These are phyloP conservation scores for Sarcophaga caerulescens DNA, from an alignment of 2,888 invertebrate genomes.

Conservation along the genomic window DNA sequence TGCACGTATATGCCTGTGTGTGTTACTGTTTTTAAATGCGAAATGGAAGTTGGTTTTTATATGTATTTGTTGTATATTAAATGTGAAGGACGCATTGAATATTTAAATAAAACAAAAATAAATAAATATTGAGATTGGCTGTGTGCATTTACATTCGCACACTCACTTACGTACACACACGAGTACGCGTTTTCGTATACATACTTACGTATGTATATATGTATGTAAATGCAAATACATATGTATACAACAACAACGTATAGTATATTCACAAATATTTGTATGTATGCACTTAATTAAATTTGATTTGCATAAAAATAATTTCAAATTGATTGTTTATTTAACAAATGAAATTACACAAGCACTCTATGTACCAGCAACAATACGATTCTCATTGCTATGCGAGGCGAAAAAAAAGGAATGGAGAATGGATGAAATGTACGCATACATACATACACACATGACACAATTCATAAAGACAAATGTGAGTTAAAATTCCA, in stretches of 20 bases:
- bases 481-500: neutral
- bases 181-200: neutral
- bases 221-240: neutral
- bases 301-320: constrained; percentile 71
- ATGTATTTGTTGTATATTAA: constrained; percentile 35
- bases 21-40: neutral
- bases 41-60: neutral
- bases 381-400: neutral
- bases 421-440: too few relatives aligned
- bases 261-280: constrained; percentile 47
- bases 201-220: neutral
- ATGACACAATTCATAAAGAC: neutral
- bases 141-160: neutral
- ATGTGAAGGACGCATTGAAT: constrained; percentile 36
- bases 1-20: neutral
- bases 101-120: constrained; percentile 28
- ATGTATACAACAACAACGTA: neutral
- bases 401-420: neutral
- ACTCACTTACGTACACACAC: neutral
- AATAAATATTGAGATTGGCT: neutral
- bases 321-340: constrained; percentile 70
- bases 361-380: constrained; percentile 5
- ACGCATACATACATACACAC: neutral
- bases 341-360: constrained; percentile 63
- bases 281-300: constrained; percentile 69